Evolutionary conservation across 2,113 vertebrate genomes (phyloP).

Genomic region (Chaetodon trifascialis): DNA sequence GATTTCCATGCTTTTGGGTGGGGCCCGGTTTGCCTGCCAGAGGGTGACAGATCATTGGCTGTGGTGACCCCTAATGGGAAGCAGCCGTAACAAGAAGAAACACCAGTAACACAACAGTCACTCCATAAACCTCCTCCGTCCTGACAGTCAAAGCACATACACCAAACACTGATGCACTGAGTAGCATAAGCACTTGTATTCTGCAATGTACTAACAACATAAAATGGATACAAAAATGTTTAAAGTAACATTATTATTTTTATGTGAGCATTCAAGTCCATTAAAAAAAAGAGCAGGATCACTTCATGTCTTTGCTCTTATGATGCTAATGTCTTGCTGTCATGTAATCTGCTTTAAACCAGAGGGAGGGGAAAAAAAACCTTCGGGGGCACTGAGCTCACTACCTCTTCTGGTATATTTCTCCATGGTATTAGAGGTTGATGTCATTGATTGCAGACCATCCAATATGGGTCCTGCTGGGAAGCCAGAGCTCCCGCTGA

Average conservation of each 20-base stretch:
- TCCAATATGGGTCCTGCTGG: slow-evolving; percentile 72
- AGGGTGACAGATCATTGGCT: no score
- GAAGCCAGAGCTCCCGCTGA: slow-evolving; percentile 66
- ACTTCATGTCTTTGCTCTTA: slow-evolving; percentile 26
- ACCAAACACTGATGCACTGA: background rate
- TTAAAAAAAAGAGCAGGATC: slow-evolving; percentile 4
- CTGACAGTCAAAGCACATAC: background rate
- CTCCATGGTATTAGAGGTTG: slow-evolving; percentile 31
- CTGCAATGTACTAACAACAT: background rate
- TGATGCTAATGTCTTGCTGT: slow-evolving; percentile 49
- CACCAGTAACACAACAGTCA: background rate
- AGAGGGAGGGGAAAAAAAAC: slow-evolving; percentile 8
- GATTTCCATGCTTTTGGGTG: no score
- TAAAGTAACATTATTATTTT: background rate
- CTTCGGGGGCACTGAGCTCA: slow-evolving; percentile 50
- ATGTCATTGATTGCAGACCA: slow-evolving; percentile 70
- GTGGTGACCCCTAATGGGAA: no score
- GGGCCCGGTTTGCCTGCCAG: no score
- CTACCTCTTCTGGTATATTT: slow-evolving; percentile 43
- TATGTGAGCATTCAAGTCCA: no score
- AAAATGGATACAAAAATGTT: background rate
- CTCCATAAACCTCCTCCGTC: background rate
- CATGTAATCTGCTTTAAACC: slow-evolving; percentile 35
- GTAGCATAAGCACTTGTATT: background rate
- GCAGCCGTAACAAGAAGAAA: no score